Percentiles rank a stretch among this genome's conserved stretches.
Conservation (phyloP, 2,113 vertebrate genomes). For the Boleophthalmus pectinirostris region DNA sequence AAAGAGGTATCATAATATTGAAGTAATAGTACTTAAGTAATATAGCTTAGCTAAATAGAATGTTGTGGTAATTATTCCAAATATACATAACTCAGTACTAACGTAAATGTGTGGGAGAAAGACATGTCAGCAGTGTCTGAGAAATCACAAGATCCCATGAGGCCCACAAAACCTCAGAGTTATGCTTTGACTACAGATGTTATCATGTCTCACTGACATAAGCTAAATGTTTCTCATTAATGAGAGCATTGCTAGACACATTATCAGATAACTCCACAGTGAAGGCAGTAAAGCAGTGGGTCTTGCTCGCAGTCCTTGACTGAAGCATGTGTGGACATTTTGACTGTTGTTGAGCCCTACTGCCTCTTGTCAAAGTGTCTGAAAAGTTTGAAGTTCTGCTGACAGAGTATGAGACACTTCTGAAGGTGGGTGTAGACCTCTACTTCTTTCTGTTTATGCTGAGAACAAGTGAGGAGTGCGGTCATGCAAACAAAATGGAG, state of each 20-base stretch:
- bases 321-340: conserved; percentile 41
- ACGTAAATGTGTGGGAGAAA: background rate
- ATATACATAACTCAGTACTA: background rate
- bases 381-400: conserved; percentile 48
- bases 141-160: conserved; percentile 23
- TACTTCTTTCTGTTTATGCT: conserved; percentile 23
- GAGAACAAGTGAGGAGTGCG: conserved; percentile 16
- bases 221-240: conserved; percentile 60
- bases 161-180: conserved; percentile 37
- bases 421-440: conserved; percentile 40
- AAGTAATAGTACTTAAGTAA: background rate
- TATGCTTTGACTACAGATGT: conserved; percentile 60
- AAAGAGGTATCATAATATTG: conserved; percentile 3
- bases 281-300: conserved; percentile 28
- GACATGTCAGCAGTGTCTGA: conserved; percentile 19
- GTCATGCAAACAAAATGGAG: conserved; percentile 16
- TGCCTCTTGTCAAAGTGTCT: background rate
- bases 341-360: conserved; percentile 39
- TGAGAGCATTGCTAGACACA: conserved; percentile 41
- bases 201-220: conserved; percentile 53
- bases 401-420: conserved; percentile 30
- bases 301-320: conserved; percentile 59
- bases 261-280: conserved; percentile 51
- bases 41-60: background rate
- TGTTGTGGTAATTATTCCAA: background rate